These are phyloP conservation scores for Drosophila subpulchrella DNA, from an alignment of 1,140 invertebrate genomes.

Conservation along the genomic window DNA sequence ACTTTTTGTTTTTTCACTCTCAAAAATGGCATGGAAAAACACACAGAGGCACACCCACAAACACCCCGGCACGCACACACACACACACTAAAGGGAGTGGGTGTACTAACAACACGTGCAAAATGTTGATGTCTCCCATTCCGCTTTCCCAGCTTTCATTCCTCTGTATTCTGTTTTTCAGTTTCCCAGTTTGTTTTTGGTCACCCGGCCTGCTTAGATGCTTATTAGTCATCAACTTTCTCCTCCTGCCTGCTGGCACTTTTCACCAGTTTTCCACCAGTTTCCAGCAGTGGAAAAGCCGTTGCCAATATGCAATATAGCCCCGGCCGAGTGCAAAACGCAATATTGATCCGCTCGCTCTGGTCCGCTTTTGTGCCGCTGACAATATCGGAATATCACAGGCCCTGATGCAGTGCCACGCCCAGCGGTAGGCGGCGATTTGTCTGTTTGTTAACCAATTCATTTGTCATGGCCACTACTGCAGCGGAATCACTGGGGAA, in stretches of 20 bases:
- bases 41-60: conserved; percentile 20
- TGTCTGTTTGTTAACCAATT: conserved; percentile 62
- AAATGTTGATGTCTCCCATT: conserved; percentile 32
- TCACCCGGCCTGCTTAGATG: conserved; percentile 63
- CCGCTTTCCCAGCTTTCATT: conserved; percentile 30
- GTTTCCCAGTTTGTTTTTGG: conserved; percentile 41
- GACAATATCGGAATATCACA: conserved; percentile 20
- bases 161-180: conserved; percentile 10
- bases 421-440: conserved; percentile 35
- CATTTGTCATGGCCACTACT: conserved; percentile 49
- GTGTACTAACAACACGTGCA: conserved; percentile 60
- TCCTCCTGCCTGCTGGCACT: not conserved
- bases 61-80: not conserved
- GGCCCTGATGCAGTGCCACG: conserved; percentile 19
- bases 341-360: conserved; percentile 36
- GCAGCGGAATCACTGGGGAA: conserved; percentile 7
- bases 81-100: conserved; percentile 8
- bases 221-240: conserved; percentile 63
- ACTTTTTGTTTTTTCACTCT: conserved; percentile 56
- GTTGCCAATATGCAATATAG: conserved; percentile 39
- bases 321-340: conserved; percentile 9
- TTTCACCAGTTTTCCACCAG: not conserved
- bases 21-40: conserved; percentile 47
- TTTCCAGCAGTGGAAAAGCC: conserved; percentile 16
- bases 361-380: conserved; percentile 15